Evolutionary conservation across 1,140 invertebrate genomes (phyloP).

Genomic region (Eciton burchellii): DNA sequence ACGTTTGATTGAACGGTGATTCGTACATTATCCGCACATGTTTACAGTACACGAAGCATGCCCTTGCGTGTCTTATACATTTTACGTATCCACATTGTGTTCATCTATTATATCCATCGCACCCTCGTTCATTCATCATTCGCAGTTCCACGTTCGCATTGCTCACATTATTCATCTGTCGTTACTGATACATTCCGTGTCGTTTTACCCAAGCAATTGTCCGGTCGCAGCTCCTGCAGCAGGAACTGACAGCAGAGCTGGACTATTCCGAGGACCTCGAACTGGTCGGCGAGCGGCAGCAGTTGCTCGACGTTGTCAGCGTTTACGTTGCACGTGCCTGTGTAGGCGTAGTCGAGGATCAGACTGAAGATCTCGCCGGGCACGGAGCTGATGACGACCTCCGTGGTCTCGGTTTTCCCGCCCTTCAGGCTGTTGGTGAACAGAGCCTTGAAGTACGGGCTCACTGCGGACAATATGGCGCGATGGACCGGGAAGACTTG

Average conservation of each 20-base stretch:
- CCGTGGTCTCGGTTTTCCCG: conserved; percentile 86
- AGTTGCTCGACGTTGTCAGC: conserved; percentile 92
- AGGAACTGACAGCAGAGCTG: conserved; percentile 92
- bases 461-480: conserved; percentile 93
- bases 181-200: too few relatives aligned
- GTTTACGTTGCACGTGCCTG: conserved; percentile 90
- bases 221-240: conserved; percentile 87
- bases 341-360: conserved; percentile 93
- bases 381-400: conserved; percentile 90
- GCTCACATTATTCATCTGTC: neutral
- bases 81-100: too few relatives aligned
- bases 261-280: conserved; percentile 92
- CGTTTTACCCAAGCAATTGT: conserved; percentile 90
- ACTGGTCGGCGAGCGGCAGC: conserved; percentile 91
- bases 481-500: conserved; percentile 91
- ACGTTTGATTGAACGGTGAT: too few relatives aligned
- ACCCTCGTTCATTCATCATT: neutral
- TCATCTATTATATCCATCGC: too few relatives aligned
- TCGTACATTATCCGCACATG: too few relatives aligned
- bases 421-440: conserved; percentile 91
- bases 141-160: too few relatives aligned
- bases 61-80: too few relatives aligned
- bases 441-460: conserved; percentile 93
- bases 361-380: conserved; percentile 89
- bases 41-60: too few relatives aligned